Evolutionary conservation across 2,113 vertebrate genomes (phyloP).

Genomic region (Australoheros scitulus): DNA sequence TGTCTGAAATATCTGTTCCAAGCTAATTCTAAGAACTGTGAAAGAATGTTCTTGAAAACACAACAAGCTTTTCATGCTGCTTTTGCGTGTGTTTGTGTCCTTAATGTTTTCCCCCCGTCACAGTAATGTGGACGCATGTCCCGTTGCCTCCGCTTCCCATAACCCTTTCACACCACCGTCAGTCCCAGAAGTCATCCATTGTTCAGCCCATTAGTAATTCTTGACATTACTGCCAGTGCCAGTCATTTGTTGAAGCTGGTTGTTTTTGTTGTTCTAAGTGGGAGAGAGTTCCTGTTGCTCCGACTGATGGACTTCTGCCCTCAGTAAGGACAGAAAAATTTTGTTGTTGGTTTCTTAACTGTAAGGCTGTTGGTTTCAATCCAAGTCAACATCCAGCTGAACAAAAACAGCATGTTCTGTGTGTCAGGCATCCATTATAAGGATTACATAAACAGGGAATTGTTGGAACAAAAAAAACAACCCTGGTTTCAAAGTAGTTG

Average conservation of each 20-base stretch:
- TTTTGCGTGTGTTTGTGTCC: constrained; percentile 16
- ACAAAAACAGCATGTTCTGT: constrained; percentile 29
- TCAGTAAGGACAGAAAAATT: constrained; percentile 1
- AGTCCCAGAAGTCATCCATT: constrained; percentile 62
- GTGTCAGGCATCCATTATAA: neutral
- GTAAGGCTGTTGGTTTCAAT: neutral
- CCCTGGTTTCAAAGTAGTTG: no score
- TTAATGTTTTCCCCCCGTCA: constrained; percentile 27
- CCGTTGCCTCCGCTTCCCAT: constrained; percentile 58
- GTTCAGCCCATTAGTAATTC: constrained; percentile 59
- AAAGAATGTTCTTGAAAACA: constrained; percentile 50
- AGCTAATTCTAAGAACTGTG: constrained; percentile 10
- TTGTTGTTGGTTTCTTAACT: constrained; percentile 37
- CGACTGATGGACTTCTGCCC: constrained; percentile 43
- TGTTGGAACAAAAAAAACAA: neutral
- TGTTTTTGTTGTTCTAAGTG: constrained; percentile 62
- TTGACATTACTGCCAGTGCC: constrained; percentile 43
- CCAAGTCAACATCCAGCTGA: constrained; percentile 13
- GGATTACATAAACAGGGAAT: neutral
- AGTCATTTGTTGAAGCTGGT: constrained; percentile 33
- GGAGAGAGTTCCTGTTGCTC: constrained; percentile 51
- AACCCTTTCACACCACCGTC: constrained; percentile 25
- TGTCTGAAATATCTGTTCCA: constrained; percentile 4
- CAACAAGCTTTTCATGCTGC: neutral
- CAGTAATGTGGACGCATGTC: constrained; percentile 19